phyloP scores from a whole-genome alignment of 2,797 vertebrate genomes.

The Cossypha dichroa region DNA sequence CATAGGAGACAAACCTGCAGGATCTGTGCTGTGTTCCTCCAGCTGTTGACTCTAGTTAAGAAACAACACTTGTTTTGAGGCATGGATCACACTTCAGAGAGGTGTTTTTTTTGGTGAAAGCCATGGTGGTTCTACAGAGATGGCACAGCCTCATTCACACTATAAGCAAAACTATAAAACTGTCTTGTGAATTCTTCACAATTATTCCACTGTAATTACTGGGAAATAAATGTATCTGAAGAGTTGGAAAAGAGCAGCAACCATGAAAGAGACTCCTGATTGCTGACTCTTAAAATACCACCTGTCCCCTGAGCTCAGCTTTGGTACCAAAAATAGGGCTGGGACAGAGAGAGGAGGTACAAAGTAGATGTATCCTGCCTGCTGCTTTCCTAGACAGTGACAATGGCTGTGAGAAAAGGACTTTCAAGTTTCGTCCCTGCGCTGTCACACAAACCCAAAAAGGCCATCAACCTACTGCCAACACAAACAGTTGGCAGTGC shows the following conservation, averaged over 20 bases:
- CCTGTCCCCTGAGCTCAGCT: background rate
- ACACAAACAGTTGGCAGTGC: background rate
- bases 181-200: background rate
- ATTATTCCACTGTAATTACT: background rate
- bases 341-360: background rate
- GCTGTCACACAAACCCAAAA: background rate
- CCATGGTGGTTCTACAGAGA: fast-evolving
- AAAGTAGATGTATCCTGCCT: background rate
- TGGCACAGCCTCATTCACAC: background rate
- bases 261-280: background rate
- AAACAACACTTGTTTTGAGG: fast-evolving
- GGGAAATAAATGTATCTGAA: background rate
- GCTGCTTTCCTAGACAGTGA: background rate
- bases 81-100: background rate
- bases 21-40: background rate
- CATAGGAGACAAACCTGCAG: background rate
- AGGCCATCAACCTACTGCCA: background rate
- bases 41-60: background rate
- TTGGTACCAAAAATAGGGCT: background rate
- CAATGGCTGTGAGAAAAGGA: background rate
- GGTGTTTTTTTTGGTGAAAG: background rate
- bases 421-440: background rate
- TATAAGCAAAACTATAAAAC: background rate
- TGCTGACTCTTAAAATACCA: background rate
- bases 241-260: background rate